Evolutionary conservation across 1,140 invertebrate genomes (phyloP).

Genomic region (Yoshiicerus persimilis): DNA sequence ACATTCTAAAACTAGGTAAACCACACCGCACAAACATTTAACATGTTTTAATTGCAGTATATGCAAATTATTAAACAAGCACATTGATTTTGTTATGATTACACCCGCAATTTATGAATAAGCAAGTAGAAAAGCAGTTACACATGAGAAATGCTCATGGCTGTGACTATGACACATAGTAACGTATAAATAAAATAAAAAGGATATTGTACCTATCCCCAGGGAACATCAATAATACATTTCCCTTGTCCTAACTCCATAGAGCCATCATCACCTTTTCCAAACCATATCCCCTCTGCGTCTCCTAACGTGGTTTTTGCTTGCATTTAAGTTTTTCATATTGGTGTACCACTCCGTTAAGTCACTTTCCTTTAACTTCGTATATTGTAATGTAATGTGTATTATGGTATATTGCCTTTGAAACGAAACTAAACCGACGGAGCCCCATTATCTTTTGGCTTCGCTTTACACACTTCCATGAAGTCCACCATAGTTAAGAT

Average conservation of each 20-base stretch:
- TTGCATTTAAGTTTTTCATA: neutral
- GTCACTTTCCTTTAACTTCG: neutral
- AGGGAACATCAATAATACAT: conserved; percentile 24
- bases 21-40: too few relatives aligned
- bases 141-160: too few relatives aligned
- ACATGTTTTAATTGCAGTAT: too few relatives aligned
- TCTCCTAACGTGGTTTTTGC: neutral
- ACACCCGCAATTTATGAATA: too few relatives aligned
- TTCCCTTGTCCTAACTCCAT: neutral
- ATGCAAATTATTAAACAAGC: too few relatives aligned
- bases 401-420: neutral
- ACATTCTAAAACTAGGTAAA: neutral
- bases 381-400: neutral
- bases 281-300: conserved; percentile 8
- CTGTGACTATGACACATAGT: too few relatives aligned
- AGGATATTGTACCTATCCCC: neutral
- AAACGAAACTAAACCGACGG: neutral
- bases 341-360: neutral
- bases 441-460: conserved; percentile 1
- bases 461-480: neutral
- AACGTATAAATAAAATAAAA: too few relatives aligned
- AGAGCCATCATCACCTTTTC: conserved; percentile 30
- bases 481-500: neutral
- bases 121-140: too few relatives aligned
- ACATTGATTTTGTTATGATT: too few relatives aligned